Conservation (phyloP, 1,140 invertebrate species). For the Drosophila busckii region DNA sequence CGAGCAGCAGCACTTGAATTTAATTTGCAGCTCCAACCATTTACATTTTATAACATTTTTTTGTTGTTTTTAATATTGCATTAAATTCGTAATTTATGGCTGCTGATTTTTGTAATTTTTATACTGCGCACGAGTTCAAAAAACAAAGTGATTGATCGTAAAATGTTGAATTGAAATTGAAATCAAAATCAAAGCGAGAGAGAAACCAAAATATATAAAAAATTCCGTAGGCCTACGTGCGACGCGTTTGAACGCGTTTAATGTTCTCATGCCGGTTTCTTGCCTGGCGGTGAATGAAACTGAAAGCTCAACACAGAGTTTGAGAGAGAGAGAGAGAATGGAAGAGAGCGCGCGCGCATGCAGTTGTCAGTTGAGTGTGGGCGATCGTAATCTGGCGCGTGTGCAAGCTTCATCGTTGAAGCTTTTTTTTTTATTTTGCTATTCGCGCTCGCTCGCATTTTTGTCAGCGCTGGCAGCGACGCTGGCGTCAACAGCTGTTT, state of each 20-base stretch:
- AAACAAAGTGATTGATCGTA: conserved; percentile 28
- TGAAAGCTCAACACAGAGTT: conserved; percentile 30
- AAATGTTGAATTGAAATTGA: conserved; percentile 3
- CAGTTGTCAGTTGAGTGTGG: neutral
- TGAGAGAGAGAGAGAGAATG: conserved; percentile 11
- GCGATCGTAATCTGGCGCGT: conserved; percentile 50
- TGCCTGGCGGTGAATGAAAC: conserved; percentile 55
- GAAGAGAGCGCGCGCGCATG: conserved; percentile 1
- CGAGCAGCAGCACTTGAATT: conserved; percentile 70
- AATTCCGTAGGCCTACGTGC: conserved; percentile 56
- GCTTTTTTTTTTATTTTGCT: conserved; percentile 28
- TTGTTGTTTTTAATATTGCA: conserved; percentile 6
- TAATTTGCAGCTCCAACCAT: conserved; percentile 69
- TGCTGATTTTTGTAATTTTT: conserved; percentile 4
- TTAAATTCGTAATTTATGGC: conserved; percentile 2
- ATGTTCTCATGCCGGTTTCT: conserved; percentile 65
- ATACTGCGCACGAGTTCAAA: conserved; percentile 42
- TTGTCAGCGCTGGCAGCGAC: conserved; percentile 28
- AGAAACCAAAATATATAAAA: conserved; percentile 11
- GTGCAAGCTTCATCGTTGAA: conserved; percentile 48
- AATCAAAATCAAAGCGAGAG: conserved; percentile 9
- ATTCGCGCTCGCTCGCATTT: conserved; percentile 16
- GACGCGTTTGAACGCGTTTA: conserved; percentile 66
- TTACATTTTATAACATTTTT: conserved; percentile 46
- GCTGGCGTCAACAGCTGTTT: conserved; percentile 60